phyloP scores from a whole-genome alignment of 2,888 invertebrate genomes.

The Coremacera marginata region DNA sequence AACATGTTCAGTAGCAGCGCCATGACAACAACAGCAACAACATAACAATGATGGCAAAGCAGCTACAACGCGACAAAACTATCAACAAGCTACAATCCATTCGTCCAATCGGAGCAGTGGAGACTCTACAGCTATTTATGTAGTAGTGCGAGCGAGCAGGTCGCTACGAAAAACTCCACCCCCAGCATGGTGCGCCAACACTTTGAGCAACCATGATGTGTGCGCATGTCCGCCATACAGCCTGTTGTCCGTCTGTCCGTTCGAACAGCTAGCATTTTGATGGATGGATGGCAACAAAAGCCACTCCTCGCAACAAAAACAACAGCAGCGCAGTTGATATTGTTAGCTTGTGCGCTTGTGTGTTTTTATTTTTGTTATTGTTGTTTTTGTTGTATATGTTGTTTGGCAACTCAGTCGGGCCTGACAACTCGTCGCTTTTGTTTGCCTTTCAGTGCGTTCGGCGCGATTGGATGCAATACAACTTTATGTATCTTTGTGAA shows the following conservation, averaged over 20 bases:
- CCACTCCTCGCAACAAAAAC: conserved; percentile 61
- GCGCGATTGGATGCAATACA: conserved; percentile 68
- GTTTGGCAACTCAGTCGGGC: conserved; percentile 39
- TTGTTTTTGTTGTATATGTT: conserved; percentile 33
- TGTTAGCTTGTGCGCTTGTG: conserved; percentile 17
- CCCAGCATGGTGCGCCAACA: conserved; percentile 45
- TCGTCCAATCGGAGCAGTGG: conserved; percentile 61
- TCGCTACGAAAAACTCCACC: conserved; percentile 58
- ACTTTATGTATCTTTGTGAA: conserved; percentile 46
- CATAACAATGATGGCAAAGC: conserved; percentile 44
- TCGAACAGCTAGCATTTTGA: conserved; percentile 47
- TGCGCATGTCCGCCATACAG: conserved; percentile 59
- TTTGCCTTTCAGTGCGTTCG: conserved; percentile 63
- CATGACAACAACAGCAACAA: conserved; percentile 44
- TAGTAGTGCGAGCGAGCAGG: conserved; percentile 40
- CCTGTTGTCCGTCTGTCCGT: conserved; percentile 33
- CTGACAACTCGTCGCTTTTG: conserved; percentile 31
- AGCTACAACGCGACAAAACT: conserved; percentile 53
- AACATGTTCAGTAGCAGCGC: conserved; percentile 52
- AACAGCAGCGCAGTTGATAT: conserved; percentile 38
- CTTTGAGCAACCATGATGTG: conserved; percentile 31
- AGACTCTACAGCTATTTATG: conserved; percentile 52
- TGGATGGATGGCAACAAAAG: conserved; percentile 58
- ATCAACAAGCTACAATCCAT: background rate
- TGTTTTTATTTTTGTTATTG: background rate